Conservation (phyloP, 2,797 vertebrate genomes). For the Telmatherina bonti region DNA sequence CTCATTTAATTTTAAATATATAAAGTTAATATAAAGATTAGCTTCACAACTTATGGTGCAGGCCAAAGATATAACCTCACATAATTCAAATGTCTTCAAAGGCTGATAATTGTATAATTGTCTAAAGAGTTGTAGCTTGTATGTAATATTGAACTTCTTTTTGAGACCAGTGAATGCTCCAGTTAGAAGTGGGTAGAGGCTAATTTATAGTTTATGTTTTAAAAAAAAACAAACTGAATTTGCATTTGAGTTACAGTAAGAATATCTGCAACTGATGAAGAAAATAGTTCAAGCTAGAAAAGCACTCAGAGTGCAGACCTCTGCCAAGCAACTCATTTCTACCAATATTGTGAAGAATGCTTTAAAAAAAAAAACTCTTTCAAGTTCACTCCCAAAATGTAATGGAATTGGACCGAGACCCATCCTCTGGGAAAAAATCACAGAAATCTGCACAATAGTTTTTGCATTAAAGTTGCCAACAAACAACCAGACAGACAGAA, state of each 20-base stretch:
- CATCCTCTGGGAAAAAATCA: too few species aligned
- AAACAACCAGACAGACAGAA: too few species aligned
- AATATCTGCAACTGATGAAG: background rate
- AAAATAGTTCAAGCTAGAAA: too few species aligned
- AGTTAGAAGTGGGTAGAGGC: conserved; percentile 21
- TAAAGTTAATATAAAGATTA: background rate
- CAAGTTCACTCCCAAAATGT: too few species aligned
- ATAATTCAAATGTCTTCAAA: background rate
- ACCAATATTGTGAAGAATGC: too few species aligned
- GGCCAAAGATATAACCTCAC: background rate
- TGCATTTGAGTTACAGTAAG: conserved; percentile 47
- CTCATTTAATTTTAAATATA: background rate
- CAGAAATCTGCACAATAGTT: too few species aligned
- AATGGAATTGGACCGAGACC: too few species aligned
- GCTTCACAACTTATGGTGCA: too few species aligned
- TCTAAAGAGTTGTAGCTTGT: background rate
- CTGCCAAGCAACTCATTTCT: too few species aligned
- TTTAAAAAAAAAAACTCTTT: too few species aligned
- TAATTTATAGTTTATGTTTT: conserved; percentile 9
- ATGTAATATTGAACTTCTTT: conserved; percentile 6
- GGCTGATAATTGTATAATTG: background rate
- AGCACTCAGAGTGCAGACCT: too few species aligned
- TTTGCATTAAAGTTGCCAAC: too few species aligned
- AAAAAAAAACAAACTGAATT: conserved; percentile 34
- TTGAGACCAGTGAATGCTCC: conserved; percentile 7